phyloP scores from a whole-genome alignment of 2,797 vertebrate species.

The Rhabdomys pumilio region DNA sequence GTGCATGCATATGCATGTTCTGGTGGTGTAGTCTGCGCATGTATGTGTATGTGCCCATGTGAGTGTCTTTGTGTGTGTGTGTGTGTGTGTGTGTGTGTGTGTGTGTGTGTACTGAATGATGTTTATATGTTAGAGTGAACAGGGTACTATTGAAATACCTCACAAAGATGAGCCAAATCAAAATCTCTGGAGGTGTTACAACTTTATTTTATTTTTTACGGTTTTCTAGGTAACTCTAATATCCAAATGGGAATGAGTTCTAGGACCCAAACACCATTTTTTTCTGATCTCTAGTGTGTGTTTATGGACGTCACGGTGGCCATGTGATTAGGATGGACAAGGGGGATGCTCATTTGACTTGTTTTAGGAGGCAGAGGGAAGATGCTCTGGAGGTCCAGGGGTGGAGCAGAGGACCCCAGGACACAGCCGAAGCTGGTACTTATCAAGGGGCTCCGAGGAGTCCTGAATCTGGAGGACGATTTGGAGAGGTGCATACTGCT shows the following conservation, averaged over 20 bases:
- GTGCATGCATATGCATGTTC: too few species aligned
- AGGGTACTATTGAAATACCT: background rate
- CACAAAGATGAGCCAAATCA: background rate
- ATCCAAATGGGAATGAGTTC: background rate
- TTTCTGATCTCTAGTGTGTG: background rate
- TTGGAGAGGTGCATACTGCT: background rate
- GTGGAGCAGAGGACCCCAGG: background rate
- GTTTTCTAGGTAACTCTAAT: background rate
- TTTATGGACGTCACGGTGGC: background rate
- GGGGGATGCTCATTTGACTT: background rate
- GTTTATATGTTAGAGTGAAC: background rate
- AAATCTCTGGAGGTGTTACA: background rate
- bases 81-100: background rate
- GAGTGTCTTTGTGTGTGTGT: too few species aligned
- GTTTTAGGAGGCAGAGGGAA: background rate
- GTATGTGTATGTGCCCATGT: too few species aligned
- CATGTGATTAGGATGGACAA: background rate
- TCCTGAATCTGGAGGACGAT: fast-evolving
- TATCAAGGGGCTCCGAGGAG: background rate
- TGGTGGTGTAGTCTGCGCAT: background rate
- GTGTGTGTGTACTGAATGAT: background rate
- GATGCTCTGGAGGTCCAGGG: background rate
- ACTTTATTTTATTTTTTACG: background rate
- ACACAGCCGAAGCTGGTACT: background rate
- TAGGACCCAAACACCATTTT: background rate